Conservation (phyloP, 2,888 invertebrate species). For the Tyria jacobaeae region DNA sequence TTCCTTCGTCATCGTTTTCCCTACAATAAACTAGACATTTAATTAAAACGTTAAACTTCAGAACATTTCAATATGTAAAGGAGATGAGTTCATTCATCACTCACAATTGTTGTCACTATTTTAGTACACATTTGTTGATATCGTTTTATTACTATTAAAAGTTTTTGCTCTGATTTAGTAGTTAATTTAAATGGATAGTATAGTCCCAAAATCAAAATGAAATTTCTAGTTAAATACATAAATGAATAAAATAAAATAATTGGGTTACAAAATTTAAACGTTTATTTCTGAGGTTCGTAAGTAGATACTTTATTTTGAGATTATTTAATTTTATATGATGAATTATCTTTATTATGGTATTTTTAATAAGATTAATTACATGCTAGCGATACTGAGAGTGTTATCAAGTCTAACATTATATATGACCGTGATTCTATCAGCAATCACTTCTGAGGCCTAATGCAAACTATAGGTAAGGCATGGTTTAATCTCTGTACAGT, state of each 20-base stretch:
- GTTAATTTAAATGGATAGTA: conserved; percentile 22
- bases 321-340: no score
- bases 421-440: no score
- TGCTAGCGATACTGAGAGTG: no score
- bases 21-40: background rate
- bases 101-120: background rate
- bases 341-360: no score
- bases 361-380: no score
- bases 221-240: background rate
- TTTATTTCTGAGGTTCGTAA: no score
- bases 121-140: conserved; percentile 19
- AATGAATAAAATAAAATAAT: conserved; percentile 3
- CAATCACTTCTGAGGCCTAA: no score
- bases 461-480: no score
- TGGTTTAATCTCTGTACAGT: no score
- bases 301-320: background rate
- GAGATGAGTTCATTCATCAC: background rate
- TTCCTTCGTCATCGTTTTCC: background rate
- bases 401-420: no score
- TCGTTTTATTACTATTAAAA: conserved; percentile 33
- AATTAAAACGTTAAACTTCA: background rate
- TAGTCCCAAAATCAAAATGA: conserved; percentile 22
- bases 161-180: conserved; percentile 38
- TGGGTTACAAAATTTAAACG: background rate
- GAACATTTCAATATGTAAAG: background rate